Evolutionary conservation across 2,888 invertebrate genomes (phyloP).

Genomic region (Lagria hirta): DNA sequence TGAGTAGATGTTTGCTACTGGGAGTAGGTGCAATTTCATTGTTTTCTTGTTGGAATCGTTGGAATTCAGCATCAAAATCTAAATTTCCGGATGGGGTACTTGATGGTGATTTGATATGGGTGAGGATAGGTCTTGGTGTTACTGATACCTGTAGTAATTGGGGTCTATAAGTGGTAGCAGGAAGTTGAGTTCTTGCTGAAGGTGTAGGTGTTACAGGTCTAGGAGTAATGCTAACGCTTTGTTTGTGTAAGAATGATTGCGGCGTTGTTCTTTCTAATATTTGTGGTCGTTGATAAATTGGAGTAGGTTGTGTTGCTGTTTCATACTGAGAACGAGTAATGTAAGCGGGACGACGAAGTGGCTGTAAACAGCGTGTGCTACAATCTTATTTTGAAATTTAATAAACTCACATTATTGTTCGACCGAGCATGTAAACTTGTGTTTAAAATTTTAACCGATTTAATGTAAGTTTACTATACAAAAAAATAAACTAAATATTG

Average conservation of each 20-base stretch:
- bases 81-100: slow-evolving; percentile 50
- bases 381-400: too few relatives aligned
- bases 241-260: slow-evolving; percentile 48
- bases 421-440: too few relatives aligned
- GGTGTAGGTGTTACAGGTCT: slow-evolving; percentile 57
- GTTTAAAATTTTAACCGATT: too few relatives aligned
- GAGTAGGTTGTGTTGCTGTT: slow-evolving; percentile 34
- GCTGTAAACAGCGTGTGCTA: too few relatives aligned
- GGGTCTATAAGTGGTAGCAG: slow-evolving; percentile 68
- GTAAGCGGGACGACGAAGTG: slow-evolving; percentile 50
- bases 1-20: slow-evolving; percentile 43
- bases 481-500: too few relatives aligned
- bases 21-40: slow-evolving; percentile 59
- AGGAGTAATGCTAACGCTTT: slow-evolving; percentile 61
- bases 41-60: slow-evolving; percentile 69
- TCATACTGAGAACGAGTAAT: slow-evolving; percentile 48
- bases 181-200: slow-evolving; percentile 57
- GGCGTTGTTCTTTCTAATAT: slow-evolving; percentile 58
- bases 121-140: slow-evolving; percentile 58
- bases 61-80: slow-evolving; percentile 76
- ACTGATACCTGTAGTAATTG: slow-evolving; percentile 62
- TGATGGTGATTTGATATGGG: slow-evolving; percentile 42
- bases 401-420: too few relatives aligned
- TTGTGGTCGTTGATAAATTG: slow-evolving; percentile 43
- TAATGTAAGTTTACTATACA: too few relatives aligned